Conservation (phyloP, 2,113 vertebrate genomes). For the Chionomys nivalis region DNA sequence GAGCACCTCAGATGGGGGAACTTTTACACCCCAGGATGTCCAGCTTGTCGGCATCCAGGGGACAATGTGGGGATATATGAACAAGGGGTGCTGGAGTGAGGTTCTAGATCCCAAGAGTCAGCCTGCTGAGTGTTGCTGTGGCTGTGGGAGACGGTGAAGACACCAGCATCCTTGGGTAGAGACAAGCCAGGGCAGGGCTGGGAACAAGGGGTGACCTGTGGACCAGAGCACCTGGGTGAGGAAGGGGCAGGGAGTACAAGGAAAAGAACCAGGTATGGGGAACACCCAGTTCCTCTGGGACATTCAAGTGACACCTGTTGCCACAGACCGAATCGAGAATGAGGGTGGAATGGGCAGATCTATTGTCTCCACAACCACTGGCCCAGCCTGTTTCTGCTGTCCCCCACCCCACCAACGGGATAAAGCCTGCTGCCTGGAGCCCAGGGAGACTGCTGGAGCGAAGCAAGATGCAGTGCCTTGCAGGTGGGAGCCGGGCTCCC, state of each 20-base stretch:
- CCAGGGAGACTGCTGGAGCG: background rate
- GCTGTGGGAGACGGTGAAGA: background rate
- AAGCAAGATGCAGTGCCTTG: slow-evolving; percentile 1
- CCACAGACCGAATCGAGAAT: slow-evolving; percentile 62
- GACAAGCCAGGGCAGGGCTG: background rate
- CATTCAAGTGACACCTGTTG: slow-evolving; percentile 69
- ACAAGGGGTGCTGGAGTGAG: background rate
- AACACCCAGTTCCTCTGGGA: slow-evolving; percentile 50
- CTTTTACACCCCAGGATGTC: background rate
- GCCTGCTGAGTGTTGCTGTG: background rate
- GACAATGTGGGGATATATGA: background rate
- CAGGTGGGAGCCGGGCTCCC: background rate
- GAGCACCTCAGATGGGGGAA: background rate
- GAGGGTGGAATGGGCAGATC: slow-evolving; percentile 41
- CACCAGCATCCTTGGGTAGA: background rate
- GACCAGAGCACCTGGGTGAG: background rate
- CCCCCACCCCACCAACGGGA: slow-evolving; percentile 53
- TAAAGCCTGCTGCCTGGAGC: slow-evolving; percentile 62
- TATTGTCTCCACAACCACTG: slow-evolving; percentile 42
- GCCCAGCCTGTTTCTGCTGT: slow-evolving; percentile 47
- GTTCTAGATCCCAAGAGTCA: background rate
- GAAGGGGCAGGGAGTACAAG: background rate
- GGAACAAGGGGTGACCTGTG: background rate
- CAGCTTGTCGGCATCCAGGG: background rate
- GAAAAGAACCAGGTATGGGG: background rate